Evolutionary conservation across 2,797 vertebrate genomes (phyloP).

Genomic region (Peromyscus nudipes): DNA sequence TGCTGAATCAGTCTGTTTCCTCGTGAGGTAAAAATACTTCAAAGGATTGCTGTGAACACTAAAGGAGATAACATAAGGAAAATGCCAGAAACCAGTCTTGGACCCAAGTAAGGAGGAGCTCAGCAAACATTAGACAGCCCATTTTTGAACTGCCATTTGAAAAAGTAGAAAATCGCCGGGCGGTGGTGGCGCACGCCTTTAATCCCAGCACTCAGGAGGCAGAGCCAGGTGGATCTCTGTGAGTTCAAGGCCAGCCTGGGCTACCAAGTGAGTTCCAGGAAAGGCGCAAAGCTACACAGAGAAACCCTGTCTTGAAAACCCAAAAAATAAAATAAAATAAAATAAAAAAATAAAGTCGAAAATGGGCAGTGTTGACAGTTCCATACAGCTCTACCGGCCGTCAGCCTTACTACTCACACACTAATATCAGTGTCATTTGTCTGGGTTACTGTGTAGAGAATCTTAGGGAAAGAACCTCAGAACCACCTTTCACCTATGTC

Average conservation of each 20-base stretch:
- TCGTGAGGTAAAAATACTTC: not conserved
- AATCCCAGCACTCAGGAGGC: no score
- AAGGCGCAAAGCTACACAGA: no score
- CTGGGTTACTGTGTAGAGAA: not conserved
- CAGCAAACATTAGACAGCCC: not conserved
- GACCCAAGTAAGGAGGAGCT: not conserved
- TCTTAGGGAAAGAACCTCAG: not conserved
- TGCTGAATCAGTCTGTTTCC: not conserved
- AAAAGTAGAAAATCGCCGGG: constrained; percentile 9
- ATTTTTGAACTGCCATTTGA: not conserved
- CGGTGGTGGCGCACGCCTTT: no score
- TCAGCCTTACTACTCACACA: not conserved
- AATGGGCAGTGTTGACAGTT: not conserved
- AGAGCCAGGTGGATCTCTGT: no score
- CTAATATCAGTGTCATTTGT: not conserved
- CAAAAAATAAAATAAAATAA: no score
- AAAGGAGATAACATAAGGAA: not conserved
- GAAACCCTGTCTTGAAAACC: no score
- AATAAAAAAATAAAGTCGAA: no score
- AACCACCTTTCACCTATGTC: not conserved
- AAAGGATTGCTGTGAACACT: not conserved
- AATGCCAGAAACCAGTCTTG: not conserved
- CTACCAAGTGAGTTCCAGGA: no score
- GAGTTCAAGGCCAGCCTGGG: no score
- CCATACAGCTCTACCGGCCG: not conserved